phyloP scores from a whole-genome alignment of 2,888 invertebrate species.

The Drosophila phalerata region DNA sequence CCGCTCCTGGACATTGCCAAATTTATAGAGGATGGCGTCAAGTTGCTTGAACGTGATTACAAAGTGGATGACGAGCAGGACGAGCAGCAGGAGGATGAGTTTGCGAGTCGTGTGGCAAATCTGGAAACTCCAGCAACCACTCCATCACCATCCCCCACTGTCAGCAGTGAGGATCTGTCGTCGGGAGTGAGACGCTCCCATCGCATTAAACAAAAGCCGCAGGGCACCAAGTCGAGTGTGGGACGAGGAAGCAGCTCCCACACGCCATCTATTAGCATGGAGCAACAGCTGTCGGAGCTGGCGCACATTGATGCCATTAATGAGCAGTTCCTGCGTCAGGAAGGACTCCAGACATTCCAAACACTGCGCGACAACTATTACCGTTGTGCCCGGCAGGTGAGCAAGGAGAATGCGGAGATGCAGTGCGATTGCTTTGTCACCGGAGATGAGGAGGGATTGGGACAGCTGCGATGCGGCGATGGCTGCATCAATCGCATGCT shows the following conservation, averaged over 20 bases:
- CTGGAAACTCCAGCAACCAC: constrained; percentile 79
- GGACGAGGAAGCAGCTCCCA: constrained; percentile 87
- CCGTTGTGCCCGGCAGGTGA: constrained; percentile 92
- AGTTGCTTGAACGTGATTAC: constrained; percentile 81
- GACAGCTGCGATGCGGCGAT: constrained; percentile 96
- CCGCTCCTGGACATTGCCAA: constrained; percentile 83
- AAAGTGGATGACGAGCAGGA: constrained; percentile 76
- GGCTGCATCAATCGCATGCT: constrained; percentile 98
- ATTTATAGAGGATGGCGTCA: constrained; percentile 84
- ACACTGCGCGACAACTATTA: constrained; percentile 95
- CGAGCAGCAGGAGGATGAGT: constrained; percentile 51
- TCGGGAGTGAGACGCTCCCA: constrained; percentile 89
- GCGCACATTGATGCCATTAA: constrained; percentile 83
- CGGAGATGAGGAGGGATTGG: constrained; percentile 93
- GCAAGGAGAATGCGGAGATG: constrained; percentile 97
- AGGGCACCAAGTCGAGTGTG: constrained; percentile 72
- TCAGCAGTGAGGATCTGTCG: constrained; percentile 43
- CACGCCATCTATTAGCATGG: constrained; percentile 76
- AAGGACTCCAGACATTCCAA: constrained; percentile 90
- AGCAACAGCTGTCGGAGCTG: constrained; percentile 81
- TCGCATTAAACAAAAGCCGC: constrained; percentile 91
- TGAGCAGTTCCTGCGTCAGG: constrained; percentile 83
- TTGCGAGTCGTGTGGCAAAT: constrained; percentile 52
- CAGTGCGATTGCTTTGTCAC: constrained; percentile 97
- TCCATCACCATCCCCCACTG: constrained; percentile 59